Base-by-base conservation (phyloP, 2,797 vertebrate genomes). In the Botia kubotai region DNA sequence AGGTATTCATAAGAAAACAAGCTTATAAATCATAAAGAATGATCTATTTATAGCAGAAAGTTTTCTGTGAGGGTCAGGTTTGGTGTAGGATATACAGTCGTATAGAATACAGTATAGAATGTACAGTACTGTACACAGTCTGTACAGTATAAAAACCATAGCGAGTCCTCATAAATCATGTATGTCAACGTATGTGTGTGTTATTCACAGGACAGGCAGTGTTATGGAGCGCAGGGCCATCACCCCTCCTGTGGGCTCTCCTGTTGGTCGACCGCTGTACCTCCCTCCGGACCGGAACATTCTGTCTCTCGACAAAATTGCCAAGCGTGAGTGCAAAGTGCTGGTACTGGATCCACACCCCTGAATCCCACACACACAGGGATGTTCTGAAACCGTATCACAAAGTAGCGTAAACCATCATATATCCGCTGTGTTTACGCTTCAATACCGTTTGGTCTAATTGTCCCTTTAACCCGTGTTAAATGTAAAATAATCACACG, bases 171-270 rank as follows among this genome's bases (percentile, higher is more conserved):
- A 50, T 50, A 50, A 50, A 50, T 3, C 43, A 46, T 2, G 10
- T 11, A 46, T 46, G 43, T 16, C 12, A 33, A 36, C 17, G n/a
- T 67, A 7, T 72, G 43, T 72, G 55, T 62, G 10, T 72, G 23
- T 23, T 14, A 11, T 19, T 53, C 73, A 21, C 85, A 98, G 97
- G 93, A 97, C 97, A 0, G 97, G 97, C 88, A 98, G 97, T 4
- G 97, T 96, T 88, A 96, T 97, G 97, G 97, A 98, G 88, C 95
- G 97, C 0, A 92, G 97, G 0, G 97, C 97, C 85, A 98, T 98
- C 91, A 98, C 97, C 0, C 97, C 97, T 0, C 96, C 97, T 0
- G 96, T 98, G 0, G 95, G 96, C 21, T 98, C 97, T 0, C 97
- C 97, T 0, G 95, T 96, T 0, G 96, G 96, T 0, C 95, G 96